Percentiles rank a stretch among this genome's conserved stretches.
These are phyloP conservation scores for Parochlus steinenii DNA, from an alignment of 2,888 invertebrate genomes.

Conservation along the genomic window DNA sequence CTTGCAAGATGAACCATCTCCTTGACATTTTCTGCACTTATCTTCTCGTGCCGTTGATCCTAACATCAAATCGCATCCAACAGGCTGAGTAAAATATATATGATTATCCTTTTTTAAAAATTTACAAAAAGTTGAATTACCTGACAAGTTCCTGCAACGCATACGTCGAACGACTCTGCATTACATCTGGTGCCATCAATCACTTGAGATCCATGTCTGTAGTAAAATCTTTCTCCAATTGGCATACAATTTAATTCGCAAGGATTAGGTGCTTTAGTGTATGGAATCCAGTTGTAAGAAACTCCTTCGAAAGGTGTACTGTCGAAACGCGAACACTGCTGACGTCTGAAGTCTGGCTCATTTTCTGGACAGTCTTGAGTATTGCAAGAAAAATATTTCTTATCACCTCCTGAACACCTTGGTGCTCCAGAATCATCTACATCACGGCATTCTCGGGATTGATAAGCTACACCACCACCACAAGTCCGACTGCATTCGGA, in stretches of 20 bases:
- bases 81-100: conserved; percentile 39
- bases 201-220: conserved; percentile 64
- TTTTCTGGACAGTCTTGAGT: conserved; percentile 76
- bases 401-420: conserved; percentile 59
- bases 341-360: conserved; percentile 62
- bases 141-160: conserved; percentile 87
- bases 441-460: conserved; percentile 59
- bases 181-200: conserved; percentile 72
- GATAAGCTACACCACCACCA: conserved; percentile 82
- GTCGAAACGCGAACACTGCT: conserved; percentile 82
- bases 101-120: not conserved
- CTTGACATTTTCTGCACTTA: conserved; percentile 83
- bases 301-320: conserved; percentile 63
- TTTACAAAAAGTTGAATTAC: conserved; percentile 33
- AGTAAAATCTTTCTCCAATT: conserved; percentile 77
- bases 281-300: conserved; percentile 76
- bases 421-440: conserved; percentile 41
- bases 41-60: conserved; percentile 78
- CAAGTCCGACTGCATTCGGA: conserved; percentile 79
- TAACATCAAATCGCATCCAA: conserved; percentile 89
- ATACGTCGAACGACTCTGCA: conserved; percentile 73
- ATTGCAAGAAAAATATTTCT: conserved; percentile 80
- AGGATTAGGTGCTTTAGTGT: conserved; percentile 70
- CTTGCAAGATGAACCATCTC: conserved; percentile 74
- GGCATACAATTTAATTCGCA: conserved; percentile 97